Evolutionary conservation across 1,140 invertebrate species (phyloP).

Genomic region (Drosophila lowei): DNA sequence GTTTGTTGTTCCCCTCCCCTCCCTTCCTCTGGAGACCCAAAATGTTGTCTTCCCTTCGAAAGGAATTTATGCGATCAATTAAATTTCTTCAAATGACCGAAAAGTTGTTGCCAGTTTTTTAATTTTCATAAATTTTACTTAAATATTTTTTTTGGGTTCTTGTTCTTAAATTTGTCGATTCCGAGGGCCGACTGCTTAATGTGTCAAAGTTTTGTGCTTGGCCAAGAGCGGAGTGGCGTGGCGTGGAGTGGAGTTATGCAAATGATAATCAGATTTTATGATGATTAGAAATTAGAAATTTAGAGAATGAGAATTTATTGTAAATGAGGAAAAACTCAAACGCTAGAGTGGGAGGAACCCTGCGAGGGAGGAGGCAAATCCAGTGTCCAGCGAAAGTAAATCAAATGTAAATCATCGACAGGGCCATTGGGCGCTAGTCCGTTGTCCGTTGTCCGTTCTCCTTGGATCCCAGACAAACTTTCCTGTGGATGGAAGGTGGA

Average conservation of each 20-base stretch:
- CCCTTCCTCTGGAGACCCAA: no score
- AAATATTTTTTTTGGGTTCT: conserved; percentile 55
- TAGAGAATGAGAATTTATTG: conserved; percentile 70
- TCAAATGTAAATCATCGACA: conserved; percentile 81
- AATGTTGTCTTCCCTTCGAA: conserved; percentile 33
- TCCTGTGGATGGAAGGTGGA: conserved; percentile 3
- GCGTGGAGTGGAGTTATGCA: conserved; percentile 50
- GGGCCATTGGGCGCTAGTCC: conserved; percentile 5
- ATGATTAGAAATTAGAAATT: conserved; percentile 75
- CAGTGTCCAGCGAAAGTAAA: conserved; percentile 60
- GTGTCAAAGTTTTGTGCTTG: conserved; percentile 57
- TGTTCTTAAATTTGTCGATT: conserved; percentile 46
- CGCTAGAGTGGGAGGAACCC: background rate
- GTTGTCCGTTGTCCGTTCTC: no score
- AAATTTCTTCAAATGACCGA: conserved; percentile 74
- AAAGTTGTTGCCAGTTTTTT: conserved; percentile 67
- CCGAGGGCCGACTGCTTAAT: conserved; percentile 51
- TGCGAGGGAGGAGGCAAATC: no score
- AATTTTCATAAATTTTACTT: conserved; percentile 81
- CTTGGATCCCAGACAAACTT: conserved; percentile 55
- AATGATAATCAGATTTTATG: conserved; percentile 80
- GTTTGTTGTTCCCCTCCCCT: conserved; percentile 8
- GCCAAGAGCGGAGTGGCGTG: no score
- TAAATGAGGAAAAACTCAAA: conserved; percentile 51
- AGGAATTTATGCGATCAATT: conserved; percentile 78